Evolutionary conservation across 2,888 invertebrate species (phyloP).

Genomic region (Leptopilina drosophilae): DNA sequence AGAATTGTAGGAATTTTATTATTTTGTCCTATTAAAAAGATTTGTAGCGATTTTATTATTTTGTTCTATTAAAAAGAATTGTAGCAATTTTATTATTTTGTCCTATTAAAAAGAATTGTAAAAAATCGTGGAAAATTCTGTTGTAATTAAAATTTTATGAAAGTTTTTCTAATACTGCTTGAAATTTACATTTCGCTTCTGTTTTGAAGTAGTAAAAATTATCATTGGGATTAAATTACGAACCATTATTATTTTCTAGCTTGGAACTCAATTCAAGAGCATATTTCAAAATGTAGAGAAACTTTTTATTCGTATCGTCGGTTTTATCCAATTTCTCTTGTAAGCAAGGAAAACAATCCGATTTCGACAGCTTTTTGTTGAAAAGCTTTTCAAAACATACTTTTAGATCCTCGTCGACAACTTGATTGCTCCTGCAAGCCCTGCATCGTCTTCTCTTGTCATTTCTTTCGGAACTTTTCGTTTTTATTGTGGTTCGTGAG

Average conservation of each 20-base stretch:
- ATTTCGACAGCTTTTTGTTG: not conserved
- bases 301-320: slow-evolving; percentile 47
- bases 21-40: no score
- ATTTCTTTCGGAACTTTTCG: not conserved
- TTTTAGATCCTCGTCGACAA: not conserved
- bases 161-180: no score
- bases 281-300: slow-evolving; percentile 50
- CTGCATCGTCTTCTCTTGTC: slow-evolving; percentile 32
- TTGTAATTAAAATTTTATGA: no score
- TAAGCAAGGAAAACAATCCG: slow-evolving; percentile 31
- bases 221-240: slow-evolving; percentile 25
- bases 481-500: not conserved
- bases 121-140: no score
- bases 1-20: no score
- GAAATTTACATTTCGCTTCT: no score
- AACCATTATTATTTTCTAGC: slow-evolving; percentile 17
- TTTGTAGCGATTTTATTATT: no score
- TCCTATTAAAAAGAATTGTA: no score
- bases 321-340: slow-evolving; percentile 14
- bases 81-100: no score
- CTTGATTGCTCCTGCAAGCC: slow-evolving; percentile 39
- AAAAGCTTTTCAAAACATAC: slow-evolving; percentile 26
- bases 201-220: no score
- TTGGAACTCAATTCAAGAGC: slow-evolving; percentile 47
- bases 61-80: no score